These are phyloP conservation scores for Tinea trinotella DNA, from an alignment of 2,888 invertebrate species.

Conservation along the genomic window DNA sequence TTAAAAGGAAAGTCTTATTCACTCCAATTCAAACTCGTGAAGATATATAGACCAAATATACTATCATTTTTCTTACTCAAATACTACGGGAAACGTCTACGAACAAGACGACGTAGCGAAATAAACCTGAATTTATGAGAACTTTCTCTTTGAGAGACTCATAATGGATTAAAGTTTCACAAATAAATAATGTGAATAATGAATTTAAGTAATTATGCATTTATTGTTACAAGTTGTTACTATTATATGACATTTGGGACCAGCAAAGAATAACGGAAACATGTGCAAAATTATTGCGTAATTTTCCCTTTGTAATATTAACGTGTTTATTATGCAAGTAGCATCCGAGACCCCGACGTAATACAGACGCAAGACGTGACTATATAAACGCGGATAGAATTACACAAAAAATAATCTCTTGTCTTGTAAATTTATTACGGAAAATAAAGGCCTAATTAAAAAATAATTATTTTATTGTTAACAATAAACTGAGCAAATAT, in stretches of 20 bases:
- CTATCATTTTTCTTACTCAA: background rate
- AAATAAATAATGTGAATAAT: too few species aligned
- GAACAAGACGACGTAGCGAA: background rate
- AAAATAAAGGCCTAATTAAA: slow-evolving; percentile 3
- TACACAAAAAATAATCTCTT: background rate
- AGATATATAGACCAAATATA: too few species aligned
- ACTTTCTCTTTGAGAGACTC: too few species aligned
- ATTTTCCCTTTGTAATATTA: slow-evolving; percentile 6
- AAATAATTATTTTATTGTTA: background rate
- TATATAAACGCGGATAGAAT: background rate
- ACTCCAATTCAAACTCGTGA: too few species aligned
- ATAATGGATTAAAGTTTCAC: too few species aligned
- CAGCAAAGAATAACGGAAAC: background rate
- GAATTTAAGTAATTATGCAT: too few species aligned
- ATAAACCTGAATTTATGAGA: background rate
- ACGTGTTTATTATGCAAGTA: slow-evolving; percentile 17
- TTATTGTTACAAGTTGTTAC: too few species aligned
- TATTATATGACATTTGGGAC: too few species aligned
- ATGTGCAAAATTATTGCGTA: slow-evolving; percentile 1
- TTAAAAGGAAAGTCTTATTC: too few species aligned
- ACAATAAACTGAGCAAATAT: background rate
- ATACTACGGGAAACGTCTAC: background rate
- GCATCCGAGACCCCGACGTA: slow-evolving; percentile 9
- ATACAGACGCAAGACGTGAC: slow-evolving; percentile 8
- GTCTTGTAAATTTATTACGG: background rate